These are phyloP conservation scores for Melanotus villosus DNA, from an alignment of 2,888 invertebrate species.

Conservation along the genomic window DNA sequence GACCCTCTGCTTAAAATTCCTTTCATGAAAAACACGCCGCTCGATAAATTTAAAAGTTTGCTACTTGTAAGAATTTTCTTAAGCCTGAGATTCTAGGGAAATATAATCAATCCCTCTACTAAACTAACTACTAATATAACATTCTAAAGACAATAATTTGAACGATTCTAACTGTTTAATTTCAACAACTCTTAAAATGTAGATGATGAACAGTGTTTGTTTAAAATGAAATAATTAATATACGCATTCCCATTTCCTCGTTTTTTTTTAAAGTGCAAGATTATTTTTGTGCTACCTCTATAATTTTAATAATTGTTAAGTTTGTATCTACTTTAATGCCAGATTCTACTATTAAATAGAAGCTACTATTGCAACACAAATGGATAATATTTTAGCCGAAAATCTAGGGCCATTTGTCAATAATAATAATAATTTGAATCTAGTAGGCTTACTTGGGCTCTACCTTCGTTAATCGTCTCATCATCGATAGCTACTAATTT, in stretches of 20 bases:
- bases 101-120: slow-evolving; percentile 17
- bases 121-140: slow-evolving; percentile 19
- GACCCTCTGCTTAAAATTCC: not conserved
- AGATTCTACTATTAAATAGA: slow-evolving; percentile 2
- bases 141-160: slow-evolving; percentile 17
- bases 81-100: slow-evolving; percentile 35
- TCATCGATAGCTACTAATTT: slow-evolving; percentile 25
- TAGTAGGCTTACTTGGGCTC: slow-evolving; percentile 14
- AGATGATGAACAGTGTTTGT: slow-evolving; percentile 6
- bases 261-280: slow-evolving; percentile 27
- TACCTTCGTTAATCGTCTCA: not conserved
- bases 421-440: not conserved
- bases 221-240: slow-evolving; percentile 31
- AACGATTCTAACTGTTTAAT: slow-evolving; percentile 14
- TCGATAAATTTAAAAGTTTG: not conserved
- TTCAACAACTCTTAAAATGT: slow-evolving; percentile 32
- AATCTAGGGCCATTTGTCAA: not conserved
- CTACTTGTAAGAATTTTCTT: slow-evolving; percentile 11
- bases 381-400: not conserved
- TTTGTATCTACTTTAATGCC: not conserved
- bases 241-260: slow-evolving; percentile 40
- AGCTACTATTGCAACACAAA: slow-evolving; percentile 12
- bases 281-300: slow-evolving; percentile 31
- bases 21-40: not conserved
- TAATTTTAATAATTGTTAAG: not conserved